Evolutionary conservation across 1,140 invertebrate species (phyloP).

Genomic region (Popillia japonica): DNA sequence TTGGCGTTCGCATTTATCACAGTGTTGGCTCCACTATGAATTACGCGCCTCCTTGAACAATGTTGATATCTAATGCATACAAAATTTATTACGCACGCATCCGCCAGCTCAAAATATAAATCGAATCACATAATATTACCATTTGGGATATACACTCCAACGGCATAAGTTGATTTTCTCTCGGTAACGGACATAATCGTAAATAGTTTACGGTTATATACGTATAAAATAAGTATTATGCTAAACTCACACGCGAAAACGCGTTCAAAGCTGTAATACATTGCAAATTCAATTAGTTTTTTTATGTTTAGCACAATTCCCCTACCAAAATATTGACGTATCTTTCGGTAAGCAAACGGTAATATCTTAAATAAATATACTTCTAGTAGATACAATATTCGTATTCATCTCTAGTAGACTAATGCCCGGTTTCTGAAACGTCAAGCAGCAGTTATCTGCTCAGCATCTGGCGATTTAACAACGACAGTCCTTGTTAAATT

Average conservation of each 20-base stretch:
- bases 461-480: no score
- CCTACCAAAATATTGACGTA: background rate
- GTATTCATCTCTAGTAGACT: no score
- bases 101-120: background rate
- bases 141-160: background rate
- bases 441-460: no score
- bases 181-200: background rate
- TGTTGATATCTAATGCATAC: slow-evolving; percentile 32
- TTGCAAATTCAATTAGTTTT: background rate
- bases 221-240: background rate
- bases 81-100: slow-evolving; percentile 25
- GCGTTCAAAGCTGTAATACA: background rate
- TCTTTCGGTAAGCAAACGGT: no score
- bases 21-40: slow-evolving; percentile 52
- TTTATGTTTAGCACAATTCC: background rate
- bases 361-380: no score
- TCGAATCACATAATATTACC: slow-evolving; percentile 4
- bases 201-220: background rate
- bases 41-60: slow-evolving; percentile 43
- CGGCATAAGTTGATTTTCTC: slow-evolving; percentile 1
- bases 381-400: no score
- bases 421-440: no score
- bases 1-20: slow-evolving; percentile 55
- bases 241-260: background rate
- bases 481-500: no score